phyloP scores from a whole-genome alignment of 2,797 vertebrate genomes.

The Ataeniobius toweri region DNA sequence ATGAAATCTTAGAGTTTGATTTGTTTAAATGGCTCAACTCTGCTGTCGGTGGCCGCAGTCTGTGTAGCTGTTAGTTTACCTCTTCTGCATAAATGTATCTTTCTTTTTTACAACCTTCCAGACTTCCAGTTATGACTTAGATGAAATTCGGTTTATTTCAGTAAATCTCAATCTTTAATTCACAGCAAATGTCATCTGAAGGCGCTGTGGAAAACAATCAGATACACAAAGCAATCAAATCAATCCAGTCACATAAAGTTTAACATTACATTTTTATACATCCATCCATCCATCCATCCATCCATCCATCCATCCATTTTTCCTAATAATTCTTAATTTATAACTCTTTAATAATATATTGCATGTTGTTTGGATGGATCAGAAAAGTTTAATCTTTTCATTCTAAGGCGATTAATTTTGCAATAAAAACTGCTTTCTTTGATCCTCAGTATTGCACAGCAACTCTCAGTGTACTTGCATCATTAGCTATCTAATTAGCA shows the following conservation, averaged over 20 bases:
- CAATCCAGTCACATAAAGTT: neutral
- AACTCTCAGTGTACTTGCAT: slow-evolving; percentile 20
- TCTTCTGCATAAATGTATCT: no score
- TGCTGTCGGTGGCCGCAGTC: neutral
- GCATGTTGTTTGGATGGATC: neutral
- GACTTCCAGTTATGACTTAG: neutral
- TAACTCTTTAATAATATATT: neutral
- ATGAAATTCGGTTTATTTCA: neutral
- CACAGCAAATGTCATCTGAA: neutral
- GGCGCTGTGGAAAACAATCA: neutral
- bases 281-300: no score
- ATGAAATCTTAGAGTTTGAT: neutral
- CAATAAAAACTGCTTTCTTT: slow-evolving; percentile 4
- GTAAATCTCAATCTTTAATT: neutral
- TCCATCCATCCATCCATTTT: no score
- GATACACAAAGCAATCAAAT: neutral
- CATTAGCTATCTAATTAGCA: slow-evolving; percentile 37
- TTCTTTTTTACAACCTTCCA: neutral
- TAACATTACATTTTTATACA: neutral
- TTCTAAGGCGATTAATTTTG: neutral
- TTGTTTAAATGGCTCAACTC: neutral
- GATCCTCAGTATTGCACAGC: slow-evolving; percentile 8
- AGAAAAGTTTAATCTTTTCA: neutral
- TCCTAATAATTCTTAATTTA: neutral
- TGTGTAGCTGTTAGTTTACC: no score